Evolutionary conservation across 2,113 vertebrate genomes (phyloP).

Genomic region (Grallaria varia): DNA sequence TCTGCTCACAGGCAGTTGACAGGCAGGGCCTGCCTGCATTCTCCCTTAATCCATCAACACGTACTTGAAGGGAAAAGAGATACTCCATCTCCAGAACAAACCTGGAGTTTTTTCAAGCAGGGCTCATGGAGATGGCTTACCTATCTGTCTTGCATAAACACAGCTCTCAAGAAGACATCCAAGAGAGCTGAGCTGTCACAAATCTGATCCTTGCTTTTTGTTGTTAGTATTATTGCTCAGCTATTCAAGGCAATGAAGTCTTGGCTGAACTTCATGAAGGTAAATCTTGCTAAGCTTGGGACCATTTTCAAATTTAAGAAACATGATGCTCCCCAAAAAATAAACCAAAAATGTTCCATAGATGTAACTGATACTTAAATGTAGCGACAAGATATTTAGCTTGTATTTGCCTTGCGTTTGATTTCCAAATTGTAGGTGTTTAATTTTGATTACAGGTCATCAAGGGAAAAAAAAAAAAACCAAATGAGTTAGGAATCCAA

Average conservation of each 20-base stretch:
- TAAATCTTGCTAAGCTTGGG: background rate
- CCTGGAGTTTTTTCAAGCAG: slow-evolving; percentile 26
- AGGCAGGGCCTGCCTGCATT: background rate
- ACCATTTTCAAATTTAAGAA: background rate
- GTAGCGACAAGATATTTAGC: background rate
- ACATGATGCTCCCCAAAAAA: background rate
- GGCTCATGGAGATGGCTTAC: background rate
- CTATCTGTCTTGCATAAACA: slow-evolving; percentile 35
- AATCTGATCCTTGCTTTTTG: background rate
- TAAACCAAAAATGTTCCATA: background rate
- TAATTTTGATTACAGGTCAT: background rate
- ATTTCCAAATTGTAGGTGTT: background rate
- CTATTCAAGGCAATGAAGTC: background rate
- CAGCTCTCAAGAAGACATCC: background rate
- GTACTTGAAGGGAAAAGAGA: slow-evolving; percentile 3
- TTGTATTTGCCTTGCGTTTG: background rate
- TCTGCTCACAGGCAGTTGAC: background rate
- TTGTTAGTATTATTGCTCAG: background rate
- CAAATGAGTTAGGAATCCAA: background rate
- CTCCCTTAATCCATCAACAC: slow-evolving; percentile 51
- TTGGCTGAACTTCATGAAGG: background rate
- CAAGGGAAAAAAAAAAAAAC: background rate
- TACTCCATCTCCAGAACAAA: slow-evolving; percentile 12
- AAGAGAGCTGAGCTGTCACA: slow-evolving; percentile 9
- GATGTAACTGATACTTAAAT: background rate